Evolutionary conservation across 2,113 vertebrate genomes (phyloP).

Genomic region (Emberiza fucata): DNA sequence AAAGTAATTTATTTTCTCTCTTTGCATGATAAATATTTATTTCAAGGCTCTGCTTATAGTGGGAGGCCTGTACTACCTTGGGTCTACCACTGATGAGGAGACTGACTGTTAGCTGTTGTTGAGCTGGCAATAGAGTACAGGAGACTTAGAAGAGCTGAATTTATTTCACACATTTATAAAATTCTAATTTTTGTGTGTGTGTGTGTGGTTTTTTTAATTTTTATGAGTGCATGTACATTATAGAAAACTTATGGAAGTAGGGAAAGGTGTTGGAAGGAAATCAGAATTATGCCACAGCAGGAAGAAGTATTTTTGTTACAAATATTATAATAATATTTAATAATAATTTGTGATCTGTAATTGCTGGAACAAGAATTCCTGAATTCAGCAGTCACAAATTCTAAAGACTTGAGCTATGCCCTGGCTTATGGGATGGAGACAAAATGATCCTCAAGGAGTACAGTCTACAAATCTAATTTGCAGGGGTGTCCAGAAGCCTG

Average conservation of each 20-base stretch:
- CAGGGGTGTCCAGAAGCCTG: background rate
- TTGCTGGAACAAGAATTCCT: background rate
- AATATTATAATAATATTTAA: background rate
- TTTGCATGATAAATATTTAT: background rate
- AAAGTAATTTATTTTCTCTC: background rate
- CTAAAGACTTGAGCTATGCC: background rate
- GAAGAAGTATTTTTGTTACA: background rate
- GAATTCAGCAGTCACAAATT: background rate
- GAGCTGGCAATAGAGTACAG: background rate
- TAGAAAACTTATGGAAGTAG: background rate
- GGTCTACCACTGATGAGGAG: background rate
- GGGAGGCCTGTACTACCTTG: background rate
- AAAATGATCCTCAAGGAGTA: background rate
- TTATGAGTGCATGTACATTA: background rate
- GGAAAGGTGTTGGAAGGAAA: background rate
- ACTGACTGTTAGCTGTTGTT: background rate
- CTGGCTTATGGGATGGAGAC: background rate
- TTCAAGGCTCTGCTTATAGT: background rate
- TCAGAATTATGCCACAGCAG: background rate
- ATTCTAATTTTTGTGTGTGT: background rate
- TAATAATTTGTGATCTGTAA: background rate
- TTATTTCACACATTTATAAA: background rate
- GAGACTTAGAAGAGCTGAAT: background rate
- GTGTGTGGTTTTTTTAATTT: background rate
- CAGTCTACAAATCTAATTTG: background rate